A percentile compares a stretch with the other conserved stretches of the same genome.
phyloP scores from a whole-genome alignment of 2,888 invertebrate species.

The Phalangium opilio region DNA sequence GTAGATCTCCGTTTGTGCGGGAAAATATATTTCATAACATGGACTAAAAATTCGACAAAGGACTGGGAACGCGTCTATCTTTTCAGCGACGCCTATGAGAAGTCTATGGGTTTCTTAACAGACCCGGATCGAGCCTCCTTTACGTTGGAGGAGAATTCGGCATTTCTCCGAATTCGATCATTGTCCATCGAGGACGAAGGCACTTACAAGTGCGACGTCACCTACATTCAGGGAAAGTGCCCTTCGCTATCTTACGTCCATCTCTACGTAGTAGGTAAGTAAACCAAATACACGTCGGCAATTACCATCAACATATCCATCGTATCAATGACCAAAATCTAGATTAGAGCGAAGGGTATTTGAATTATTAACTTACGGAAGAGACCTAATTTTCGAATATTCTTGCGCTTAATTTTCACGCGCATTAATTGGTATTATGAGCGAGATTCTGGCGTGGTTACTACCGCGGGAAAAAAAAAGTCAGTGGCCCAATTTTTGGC shows the following conservation, averaged over 20 bases:
- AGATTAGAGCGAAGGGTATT: too few species aligned
- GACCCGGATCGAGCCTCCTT: constrained; percentile 13
- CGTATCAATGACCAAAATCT: too few species aligned
- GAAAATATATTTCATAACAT: constrained; percentile 64
- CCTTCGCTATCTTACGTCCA: constrained; percentile 22
- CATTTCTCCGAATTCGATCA: constrained; percentile 12
- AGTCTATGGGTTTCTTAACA: constrained; percentile 19
- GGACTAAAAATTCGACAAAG: constrained; percentile 33
- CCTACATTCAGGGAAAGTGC: constrained; percentile 22
- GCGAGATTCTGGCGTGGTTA: too few species aligned
- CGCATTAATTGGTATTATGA: too few species aligned
- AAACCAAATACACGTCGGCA: too few species aligned
- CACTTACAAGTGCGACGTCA: constrained; percentile 54
- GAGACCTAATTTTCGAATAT: too few species aligned
- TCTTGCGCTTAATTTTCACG: too few species aligned
- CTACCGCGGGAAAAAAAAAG: too few species aligned
- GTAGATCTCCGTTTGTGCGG: constrained; percentile 53
- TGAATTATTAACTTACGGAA: too few species aligned
- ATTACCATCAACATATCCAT: too few species aligned
- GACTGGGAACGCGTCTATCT: constrained; percentile 22
- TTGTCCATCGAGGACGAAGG: constrained; percentile 39
- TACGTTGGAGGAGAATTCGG: constrained; percentile 14
- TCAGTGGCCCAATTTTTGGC: too few species aligned
- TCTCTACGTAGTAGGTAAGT: constrained; percentile 18
- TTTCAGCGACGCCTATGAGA: constrained; percentile 20